Evolutionary conservation across 2,888 invertebrate species (phyloP).

Genomic region (Tridacna gigas): DNA sequence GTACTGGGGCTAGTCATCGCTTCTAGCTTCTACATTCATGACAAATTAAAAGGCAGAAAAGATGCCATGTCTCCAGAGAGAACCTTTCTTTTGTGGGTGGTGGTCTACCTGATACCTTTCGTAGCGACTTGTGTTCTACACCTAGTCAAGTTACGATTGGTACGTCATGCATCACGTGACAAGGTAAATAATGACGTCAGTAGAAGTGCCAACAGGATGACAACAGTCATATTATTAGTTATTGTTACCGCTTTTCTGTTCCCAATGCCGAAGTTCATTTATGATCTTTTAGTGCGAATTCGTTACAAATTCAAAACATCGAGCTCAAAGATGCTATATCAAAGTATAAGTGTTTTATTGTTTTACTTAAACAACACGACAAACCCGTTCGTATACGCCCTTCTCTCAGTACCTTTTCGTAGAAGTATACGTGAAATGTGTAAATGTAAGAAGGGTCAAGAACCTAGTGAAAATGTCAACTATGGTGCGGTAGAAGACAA

Average conservation of each 20-base stretch:
- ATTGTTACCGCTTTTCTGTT: slow-evolving; percentile 6
- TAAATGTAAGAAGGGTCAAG: not conserved
- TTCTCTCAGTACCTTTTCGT: slow-evolving; percentile 18
- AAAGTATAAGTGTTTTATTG: not conserved
- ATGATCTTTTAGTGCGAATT: not conserved
- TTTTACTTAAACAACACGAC: slow-evolving; percentile 18
- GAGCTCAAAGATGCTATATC: not conserved
- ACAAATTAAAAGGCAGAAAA: not conserved
- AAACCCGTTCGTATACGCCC: slow-evolving; percentile 28
- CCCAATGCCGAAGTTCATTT: slow-evolving; percentile 24
- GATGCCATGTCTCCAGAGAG: not conserved
- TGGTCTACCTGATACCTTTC: slow-evolving; percentile 11
- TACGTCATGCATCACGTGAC: not conserved
- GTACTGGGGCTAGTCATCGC: not conserved
- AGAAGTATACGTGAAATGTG: slow-evolving; percentile 16
- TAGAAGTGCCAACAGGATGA: slow-evolving; percentile 9
- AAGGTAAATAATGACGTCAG: not conserved
- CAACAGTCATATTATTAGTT: slow-evolving; percentile 19
- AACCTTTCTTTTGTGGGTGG: not conserved
- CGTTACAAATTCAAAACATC: not conserved
- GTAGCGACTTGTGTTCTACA: slow-evolving; percentile 13
- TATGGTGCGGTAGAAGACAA: not conserved
- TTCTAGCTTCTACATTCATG: not conserved
- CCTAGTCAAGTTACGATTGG: slow-evolving; percentile 14
- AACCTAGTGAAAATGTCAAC: not conserved